Conservation (phyloP, 2,797 vertebrate species). For the Peromyscus attwateri region DNA sequence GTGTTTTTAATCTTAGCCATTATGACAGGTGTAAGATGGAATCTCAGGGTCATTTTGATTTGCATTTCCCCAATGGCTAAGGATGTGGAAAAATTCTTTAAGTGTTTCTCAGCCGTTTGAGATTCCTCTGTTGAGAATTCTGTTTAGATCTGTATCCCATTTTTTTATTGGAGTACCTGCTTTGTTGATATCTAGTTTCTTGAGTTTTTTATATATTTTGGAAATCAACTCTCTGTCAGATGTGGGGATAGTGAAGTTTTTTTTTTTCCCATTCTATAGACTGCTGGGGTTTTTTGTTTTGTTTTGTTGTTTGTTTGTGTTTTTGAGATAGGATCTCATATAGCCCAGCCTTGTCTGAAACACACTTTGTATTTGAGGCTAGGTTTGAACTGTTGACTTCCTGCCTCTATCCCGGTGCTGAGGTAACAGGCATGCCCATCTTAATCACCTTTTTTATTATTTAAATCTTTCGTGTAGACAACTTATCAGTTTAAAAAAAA, state of each 20-base stretch:
- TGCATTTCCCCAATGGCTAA: no score
- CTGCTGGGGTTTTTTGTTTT: background rate
- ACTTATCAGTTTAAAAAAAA: background rate
- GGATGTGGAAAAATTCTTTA: no score
- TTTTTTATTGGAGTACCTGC: no score
- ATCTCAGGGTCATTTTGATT: no score
- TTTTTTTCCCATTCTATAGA: background rate
- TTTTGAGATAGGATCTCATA: background rate
- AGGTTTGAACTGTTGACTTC: background rate
- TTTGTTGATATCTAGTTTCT: background rate
- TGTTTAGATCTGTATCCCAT: no score
- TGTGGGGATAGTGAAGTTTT: background rate
- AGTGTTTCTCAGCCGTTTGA: no score
- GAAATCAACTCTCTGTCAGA: background rate
- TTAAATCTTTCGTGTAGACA: background rate
- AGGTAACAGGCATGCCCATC: background rate
- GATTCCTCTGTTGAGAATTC: no score
- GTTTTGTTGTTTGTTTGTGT: background rate
- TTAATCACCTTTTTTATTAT: background rate
- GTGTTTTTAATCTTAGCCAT: no score
- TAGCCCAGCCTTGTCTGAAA: background rate
- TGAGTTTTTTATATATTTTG: background rate
- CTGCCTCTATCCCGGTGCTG: background rate
- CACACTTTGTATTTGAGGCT: background rate
- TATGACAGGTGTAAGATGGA: no score